A percentile compares a stretch with the other conserved stretches of the same genome.
Conservation (phyloP, 1,140 invertebrate genomes). For the Hirudo medicinalis region DNA sequence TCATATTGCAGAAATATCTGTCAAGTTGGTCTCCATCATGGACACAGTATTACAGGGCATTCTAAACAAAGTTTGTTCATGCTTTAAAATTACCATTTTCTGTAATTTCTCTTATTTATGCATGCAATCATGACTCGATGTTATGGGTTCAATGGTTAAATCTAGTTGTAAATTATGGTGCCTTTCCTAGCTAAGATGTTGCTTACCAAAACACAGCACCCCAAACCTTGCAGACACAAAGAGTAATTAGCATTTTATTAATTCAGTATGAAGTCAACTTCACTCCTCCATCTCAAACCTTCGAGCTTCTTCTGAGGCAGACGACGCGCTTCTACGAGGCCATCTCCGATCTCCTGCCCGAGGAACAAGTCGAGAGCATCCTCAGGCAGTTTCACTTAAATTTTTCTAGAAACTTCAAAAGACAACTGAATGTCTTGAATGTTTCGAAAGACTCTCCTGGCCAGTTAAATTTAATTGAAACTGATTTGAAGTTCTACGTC, state of each 20-base stretch:
- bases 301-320: conserved; percentile 79
- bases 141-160: background rate
- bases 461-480: background rate
- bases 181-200: background rate
- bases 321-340: conserved; percentile 83
- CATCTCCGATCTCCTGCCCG: conserved; percentile 46
- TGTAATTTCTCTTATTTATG: background rate
- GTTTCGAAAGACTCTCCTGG: background rate
- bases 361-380: conserved; percentile 30
- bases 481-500: background rate
- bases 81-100: conserved; percentile 5
- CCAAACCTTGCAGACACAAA: no score
- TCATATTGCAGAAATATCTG: conserved; percentile 78
- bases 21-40: conserved; percentile 77
- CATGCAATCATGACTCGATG: background rate
- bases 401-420: background rate
- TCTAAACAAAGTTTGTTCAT: conserved; percentile 18
- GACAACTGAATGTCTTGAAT: background rate
- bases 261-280: conserved; percentile 76
- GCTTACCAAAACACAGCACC: background rate
- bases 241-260: conserved; percentile 9
- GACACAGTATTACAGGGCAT: conserved; percentile 58
- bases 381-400: background rate
- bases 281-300: conserved; percentile 80
- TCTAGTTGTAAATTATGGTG: background rate